Percentiles rank a stretch among this genome's conserved stretches.
These are phyloP conservation scores for Heliconius hermathena DNA, from an alignment of 1,140 invertebrate species.

Conservation along the genomic window DNA sequence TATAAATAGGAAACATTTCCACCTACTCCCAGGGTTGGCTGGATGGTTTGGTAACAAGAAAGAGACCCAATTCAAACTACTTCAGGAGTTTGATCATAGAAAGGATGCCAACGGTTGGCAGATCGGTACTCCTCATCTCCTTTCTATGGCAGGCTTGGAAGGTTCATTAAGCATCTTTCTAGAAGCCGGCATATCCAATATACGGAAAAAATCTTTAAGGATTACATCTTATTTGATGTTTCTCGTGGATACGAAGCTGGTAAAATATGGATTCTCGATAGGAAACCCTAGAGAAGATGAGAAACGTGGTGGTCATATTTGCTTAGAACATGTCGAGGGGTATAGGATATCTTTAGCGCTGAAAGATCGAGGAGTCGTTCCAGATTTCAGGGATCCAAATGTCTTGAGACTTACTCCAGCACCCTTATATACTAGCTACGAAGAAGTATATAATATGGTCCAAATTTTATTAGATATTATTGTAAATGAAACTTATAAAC, in stretches of 20 bases:
- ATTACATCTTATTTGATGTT: slow-evolving; percentile 71
- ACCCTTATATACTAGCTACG: slow-evolving; percentile 65
- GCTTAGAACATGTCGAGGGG: slow-evolving; percentile 64
- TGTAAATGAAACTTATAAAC: slow-evolving; percentile 56
- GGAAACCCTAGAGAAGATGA: slow-evolving; percentile 60
- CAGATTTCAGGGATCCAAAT: slow-evolving; percentile 65
- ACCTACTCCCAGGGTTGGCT: slow-evolving; percentile 54
- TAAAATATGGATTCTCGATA: slow-evolving; percentile 54
- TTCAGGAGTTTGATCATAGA: slow-evolving; percentile 65
- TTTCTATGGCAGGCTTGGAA: slow-evolving; percentile 64
- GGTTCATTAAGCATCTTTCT: slow-evolving; percentile 59
- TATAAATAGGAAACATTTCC: slow-evolving; percentile 67
- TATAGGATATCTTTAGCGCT: slow-evolving; percentile 62
- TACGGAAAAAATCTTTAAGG: slow-evolving; percentile 65
- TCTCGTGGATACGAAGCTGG: slow-evolving; percentile 58
- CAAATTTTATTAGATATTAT: slow-evolving; percentile 60
- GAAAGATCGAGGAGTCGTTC: slow-evolving; percentile 52
- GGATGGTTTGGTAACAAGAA: slow-evolving; percentile 70
- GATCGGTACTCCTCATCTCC: slow-evolving; percentile 60
- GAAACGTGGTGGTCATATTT: slow-evolving; percentile 65
- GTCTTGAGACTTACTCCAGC: slow-evolving; percentile 61
- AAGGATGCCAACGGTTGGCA: slow-evolving; percentile 64
- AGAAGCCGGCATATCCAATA: slow-evolving; percentile 58
- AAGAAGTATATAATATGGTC: slow-evolving; percentile 60
- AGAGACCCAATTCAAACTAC: slow-evolving; percentile 63